phyloP scores from a whole-genome alignment of 2,888 invertebrate species.

The Aphodius sticticus region DNA sequence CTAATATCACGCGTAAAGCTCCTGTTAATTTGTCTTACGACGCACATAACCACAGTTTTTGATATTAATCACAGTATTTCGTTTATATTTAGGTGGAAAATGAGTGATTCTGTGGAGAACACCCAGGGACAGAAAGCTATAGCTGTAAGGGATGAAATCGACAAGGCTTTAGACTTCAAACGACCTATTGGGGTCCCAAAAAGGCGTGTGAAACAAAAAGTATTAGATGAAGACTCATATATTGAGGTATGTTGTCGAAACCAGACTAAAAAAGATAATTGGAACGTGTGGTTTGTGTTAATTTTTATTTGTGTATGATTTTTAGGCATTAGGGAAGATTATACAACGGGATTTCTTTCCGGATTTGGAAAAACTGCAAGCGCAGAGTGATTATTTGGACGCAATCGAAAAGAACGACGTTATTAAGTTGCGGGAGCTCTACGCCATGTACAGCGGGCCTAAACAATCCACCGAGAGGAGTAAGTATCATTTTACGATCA shows the following conservation, averaged over 20 bases:
- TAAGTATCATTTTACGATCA: conserved; percentile 55
- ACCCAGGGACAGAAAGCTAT: conserved; percentile 61
- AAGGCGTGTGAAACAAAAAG: conserved; percentile 64
- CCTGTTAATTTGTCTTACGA: too few species aligned
- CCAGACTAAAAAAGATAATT: conserved; percentile 19
- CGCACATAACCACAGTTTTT: too few species aligned
- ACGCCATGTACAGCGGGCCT: conserved; percentile 82
- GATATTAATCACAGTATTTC: too few species aligned
- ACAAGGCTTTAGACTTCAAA: conserved; percentile 66
- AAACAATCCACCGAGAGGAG: conserved; percentile 70
- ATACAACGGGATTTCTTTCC: conserved; percentile 98
- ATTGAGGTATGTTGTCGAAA: conserved; percentile 68
- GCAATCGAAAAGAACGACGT: conserved; percentile 92
- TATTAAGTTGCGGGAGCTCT: conserved; percentile 83
- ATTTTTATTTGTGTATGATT: conserved; percentile 27
- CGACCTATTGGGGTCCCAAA: conserved; percentile 68
- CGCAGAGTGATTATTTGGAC: conserved; percentile 91
- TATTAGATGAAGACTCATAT: conserved; percentile 88
- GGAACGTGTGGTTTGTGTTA: conserved; percentile 10
- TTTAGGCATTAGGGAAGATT: conserved; percentile 88
- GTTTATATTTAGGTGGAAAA: conserved; percentile 29
- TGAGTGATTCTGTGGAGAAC: conserved; percentile 50
- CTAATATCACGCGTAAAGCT: too few species aligned
- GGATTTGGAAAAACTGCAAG: conserved; percentile 89
- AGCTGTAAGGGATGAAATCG: conserved; percentile 54